Conservation (phyloP, 2,113 vertebrate species). For the Sturnira hondurensis region DNA sequence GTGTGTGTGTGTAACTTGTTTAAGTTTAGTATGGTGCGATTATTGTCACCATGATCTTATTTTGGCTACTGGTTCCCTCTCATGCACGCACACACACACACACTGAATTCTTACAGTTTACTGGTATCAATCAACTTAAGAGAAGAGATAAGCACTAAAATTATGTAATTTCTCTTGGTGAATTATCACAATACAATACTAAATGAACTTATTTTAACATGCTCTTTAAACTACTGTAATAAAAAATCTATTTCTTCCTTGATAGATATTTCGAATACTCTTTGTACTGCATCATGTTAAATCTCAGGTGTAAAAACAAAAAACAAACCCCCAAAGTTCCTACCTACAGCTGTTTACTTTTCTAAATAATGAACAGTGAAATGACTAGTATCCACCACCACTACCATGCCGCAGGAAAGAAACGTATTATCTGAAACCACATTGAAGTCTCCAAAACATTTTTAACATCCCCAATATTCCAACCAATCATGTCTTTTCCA, state of each 20-base stretch:
- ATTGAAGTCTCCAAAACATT: not conserved
- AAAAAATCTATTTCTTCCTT: not conserved
- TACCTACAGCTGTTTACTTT: not conserved
- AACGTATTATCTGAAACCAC: constrained; percentile 11
- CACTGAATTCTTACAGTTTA: not conserved
- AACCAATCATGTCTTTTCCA: not conserved
- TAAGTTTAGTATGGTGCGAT: not conserved
- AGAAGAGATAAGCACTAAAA: not conserved
- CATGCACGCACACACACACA: not conserved
- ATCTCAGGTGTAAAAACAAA: not conserved
- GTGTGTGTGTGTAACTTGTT: not conserved
- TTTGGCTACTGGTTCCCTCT: not conserved
- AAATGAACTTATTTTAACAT: not conserved
- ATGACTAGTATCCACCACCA: not conserved
- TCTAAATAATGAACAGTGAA: not conserved
- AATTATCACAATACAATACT: not conserved
- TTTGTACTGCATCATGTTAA: not conserved
- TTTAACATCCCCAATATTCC: not conserved
- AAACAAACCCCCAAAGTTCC: not conserved
- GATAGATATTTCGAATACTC: not conserved
- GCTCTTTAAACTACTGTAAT: not conserved
- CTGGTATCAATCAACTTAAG: not conserved
- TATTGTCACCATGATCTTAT: not conserved
- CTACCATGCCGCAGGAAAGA: not conserved
- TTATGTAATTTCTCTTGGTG: not conserved